Evolutionary conservation across 2,888 invertebrate species (phyloP).

Genomic region (Drosophila kuntzei): DNA sequence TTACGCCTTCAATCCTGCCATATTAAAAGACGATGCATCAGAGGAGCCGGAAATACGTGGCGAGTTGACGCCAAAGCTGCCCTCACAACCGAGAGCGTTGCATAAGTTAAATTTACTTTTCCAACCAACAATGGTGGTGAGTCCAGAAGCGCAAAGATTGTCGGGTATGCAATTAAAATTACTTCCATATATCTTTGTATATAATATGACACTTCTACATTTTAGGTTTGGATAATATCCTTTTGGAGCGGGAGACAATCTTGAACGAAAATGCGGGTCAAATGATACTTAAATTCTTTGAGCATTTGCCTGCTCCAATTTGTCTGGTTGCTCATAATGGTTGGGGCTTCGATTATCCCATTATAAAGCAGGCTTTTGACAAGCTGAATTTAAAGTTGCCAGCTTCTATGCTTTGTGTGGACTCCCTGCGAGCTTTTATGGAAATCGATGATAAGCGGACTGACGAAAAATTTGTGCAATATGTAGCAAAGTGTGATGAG

Average conservation of each 20-base stretch:
- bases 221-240: slow-evolving; percentile 89
- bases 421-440: slow-evolving; percentile 88
- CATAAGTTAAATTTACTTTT: slow-evolving; percentile 91
- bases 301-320: slow-evolving; percentile 88
- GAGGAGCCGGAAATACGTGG: not conserved
- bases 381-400: slow-evolving; percentile 86
- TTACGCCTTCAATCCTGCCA: slow-evolving; percentile 87
- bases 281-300: slow-evolving; percentile 88
- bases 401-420: slow-evolving; percentile 88
- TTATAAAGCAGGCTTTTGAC: slow-evolving; percentile 89
- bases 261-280: slow-evolving; percentile 88
- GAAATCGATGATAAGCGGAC: slow-evolving; percentile 84
- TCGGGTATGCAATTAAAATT: slow-evolving; percentile 85
- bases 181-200: not conserved
- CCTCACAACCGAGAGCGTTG: slow-evolving; percentile 88
- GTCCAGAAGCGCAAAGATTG: slow-evolving; percentile 57
- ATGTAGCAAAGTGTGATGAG: not conserved
- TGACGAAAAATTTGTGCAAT: not conserved
- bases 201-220: not conserved
- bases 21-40: slow-evolving; percentile 80
- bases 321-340: slow-evolving; percentile 95
- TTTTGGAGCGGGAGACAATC: slow-evolving; percentile 88
- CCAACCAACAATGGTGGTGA: slow-evolving; percentile 87
- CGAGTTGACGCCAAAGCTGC: slow-evolving; percentile 23
- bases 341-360: slow-evolving; percentile 91